A percentile compares a stretch with the other conserved stretches of the same genome.
These are phyloP conservation scores for Urophycis tenuis DNA, from an alignment of 2,797 vertebrate species.

Conservation along the genomic window DNA sequence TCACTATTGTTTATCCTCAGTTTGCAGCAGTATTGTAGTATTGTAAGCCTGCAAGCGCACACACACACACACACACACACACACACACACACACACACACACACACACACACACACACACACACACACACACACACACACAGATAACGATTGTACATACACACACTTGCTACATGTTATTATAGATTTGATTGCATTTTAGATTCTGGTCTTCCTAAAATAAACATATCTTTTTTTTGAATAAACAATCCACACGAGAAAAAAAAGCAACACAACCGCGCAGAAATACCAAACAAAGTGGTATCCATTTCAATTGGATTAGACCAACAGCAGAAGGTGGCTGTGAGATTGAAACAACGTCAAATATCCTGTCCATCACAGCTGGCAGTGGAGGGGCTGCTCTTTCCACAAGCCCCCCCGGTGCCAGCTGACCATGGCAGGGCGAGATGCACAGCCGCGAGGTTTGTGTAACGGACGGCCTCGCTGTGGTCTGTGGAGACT, in stretches of 20 bases:
- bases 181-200: constrained; percentile 30
- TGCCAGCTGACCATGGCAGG: constrained; percentile 54
- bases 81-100: constrained; percentile 11
- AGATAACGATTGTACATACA: constrained; percentile 14
- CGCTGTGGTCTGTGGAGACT: constrained; percentile 19
- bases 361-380: constrained; percentile 37
- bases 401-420: constrained; percentile 1
- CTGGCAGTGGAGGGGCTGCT: constrained; percentile 21
- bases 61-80: constrained; percentile 7
- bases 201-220: constrained; percentile 22
- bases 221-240: constrained; percentile 21
- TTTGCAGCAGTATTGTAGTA: background rate
- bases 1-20: background rate
- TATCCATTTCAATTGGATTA: constrained; percentile 29
- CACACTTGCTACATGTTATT: constrained; percentile 4
- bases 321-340: constrained; percentile 34
- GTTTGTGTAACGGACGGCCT: constrained; percentile 57
- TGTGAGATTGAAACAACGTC: constrained; percentile 34
- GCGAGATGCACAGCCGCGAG: constrained; percentile 55
- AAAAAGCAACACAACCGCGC: constrained; percentile 16
- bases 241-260: background rate
- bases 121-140: constrained; percentile 7
- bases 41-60: background rate
- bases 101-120: constrained; percentile 14
- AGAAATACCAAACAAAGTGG: constrained; percentile 26